Conservation (phyloP, 64 coral and sea anemone genomes). For the Pocillopora verrucosa region DNA sequence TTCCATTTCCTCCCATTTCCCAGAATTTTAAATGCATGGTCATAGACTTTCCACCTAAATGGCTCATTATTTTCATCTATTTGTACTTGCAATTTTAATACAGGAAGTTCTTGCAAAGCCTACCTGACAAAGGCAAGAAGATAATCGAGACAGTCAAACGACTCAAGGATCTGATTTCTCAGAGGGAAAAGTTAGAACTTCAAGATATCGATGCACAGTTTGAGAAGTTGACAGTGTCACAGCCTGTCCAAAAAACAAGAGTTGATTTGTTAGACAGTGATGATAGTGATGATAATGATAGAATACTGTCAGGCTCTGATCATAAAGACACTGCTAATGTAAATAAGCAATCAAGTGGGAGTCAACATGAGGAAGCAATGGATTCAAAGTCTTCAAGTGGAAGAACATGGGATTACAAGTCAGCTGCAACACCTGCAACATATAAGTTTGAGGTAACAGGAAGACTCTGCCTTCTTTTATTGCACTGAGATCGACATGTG, state of each 20-base stretch:
- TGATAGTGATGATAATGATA: conserved; percentile 42
- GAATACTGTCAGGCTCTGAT: background rate
- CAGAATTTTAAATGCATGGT: too few relatives aligned
- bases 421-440: conserved; percentile 20
- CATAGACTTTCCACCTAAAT: background rate
- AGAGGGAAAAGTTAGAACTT: conserved; percentile 5
- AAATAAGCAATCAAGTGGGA: background rate
- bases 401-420: conserved; percentile 43
- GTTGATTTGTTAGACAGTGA: conserved; percentile 35
- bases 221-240: conserved; percentile 36
- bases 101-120: conserved; percentile 47
- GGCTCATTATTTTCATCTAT: background rate
- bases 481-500: too few relatives aligned
- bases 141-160: conserved; percentile 27
- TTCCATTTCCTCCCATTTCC: background rate
- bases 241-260: conserved; percentile 12
- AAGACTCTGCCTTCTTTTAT: background rate
- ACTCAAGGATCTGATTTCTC: conserved; percentile 34
- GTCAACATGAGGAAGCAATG: background rate
- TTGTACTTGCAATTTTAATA: background rate
- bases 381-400: background rate
- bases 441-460: conserved; percentile 40
- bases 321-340: background rate
- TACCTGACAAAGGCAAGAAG: conserved; percentile 60
- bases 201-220: conserved; percentile 23